Conservation (phyloP, 2,888 invertebrate species). For the Tipula confusa region DNA sequence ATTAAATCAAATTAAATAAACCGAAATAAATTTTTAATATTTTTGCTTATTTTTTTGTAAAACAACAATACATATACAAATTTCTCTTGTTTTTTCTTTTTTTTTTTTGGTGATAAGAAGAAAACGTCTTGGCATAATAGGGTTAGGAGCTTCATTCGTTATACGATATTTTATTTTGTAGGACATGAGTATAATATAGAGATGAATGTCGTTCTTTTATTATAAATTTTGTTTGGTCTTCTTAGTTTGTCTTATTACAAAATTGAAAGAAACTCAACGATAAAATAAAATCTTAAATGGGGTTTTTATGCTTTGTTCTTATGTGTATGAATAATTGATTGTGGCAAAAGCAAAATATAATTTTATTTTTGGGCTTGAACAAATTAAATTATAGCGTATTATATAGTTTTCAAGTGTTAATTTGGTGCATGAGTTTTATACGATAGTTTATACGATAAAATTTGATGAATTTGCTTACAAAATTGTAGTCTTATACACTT, state of each 20-base stretch:
- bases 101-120: background rate
- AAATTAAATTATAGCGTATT: background rate
- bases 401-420: background rate
- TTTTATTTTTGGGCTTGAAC: background rate
- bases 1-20: constrained; percentile 25
- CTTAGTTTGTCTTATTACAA: background rate
- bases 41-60: background rate
- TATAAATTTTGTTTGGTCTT: background rate
- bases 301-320: background rate
- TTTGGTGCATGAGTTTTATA: too few species aligned
- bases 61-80: background rate
- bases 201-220: background rate
- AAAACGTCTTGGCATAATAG: background rate
- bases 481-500: too few species aligned
- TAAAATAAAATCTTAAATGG: background rate
- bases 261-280: background rate
- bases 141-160: background rate
- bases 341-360: background rate
- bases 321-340: constrained; percentile 16
- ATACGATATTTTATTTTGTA: background rate
- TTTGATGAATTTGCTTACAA: too few species aligned
- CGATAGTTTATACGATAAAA: too few species aligned
- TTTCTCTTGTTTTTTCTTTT: too few species aligned
- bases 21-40: constrained; percentile 12
- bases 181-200: too few species aligned